Evolutionary conservation across 2,888 invertebrate genomes (phyloP).

Genomic region (Lithophane socia): DNA sequence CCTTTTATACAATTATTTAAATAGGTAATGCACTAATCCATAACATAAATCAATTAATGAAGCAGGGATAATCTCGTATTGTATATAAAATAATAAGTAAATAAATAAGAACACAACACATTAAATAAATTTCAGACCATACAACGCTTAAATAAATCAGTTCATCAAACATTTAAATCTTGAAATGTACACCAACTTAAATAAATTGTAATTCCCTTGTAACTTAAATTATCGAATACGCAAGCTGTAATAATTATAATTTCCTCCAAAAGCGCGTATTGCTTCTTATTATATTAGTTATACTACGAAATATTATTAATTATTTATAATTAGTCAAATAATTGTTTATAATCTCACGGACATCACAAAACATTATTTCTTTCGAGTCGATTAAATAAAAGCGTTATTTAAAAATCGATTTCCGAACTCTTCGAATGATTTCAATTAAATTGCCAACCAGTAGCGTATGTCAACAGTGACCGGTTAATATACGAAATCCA

Average conservation of each 20-base stretch:
- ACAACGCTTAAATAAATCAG: not conserved
- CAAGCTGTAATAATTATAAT: conserved; percentile 57
- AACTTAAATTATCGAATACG: conserved; percentile 59
- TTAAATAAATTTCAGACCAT: not conserved
- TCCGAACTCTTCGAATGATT: conserved; percentile 10
- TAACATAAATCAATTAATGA: conserved; percentile 18
- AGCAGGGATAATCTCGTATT: conserved; percentile 38
- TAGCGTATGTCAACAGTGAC: not conserved
- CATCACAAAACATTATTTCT: conserved; percentile 46
- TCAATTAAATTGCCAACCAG: conserved; percentile 9
- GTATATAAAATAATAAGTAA: conserved; percentile 5
- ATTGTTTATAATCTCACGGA: conserved; percentile 72
- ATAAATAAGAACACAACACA: conserved; percentile 10
- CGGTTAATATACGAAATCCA: conserved; percentile 13
- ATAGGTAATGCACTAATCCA: conserved; percentile 6
- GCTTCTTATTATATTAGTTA: conserved; percentile 66
- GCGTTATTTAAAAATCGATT: conserved; percentile 2
- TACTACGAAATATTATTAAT: conserved; percentile 66
- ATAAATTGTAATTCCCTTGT: conserved; percentile 57
- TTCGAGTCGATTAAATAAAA: conserved; percentile 26
- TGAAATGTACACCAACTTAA: conserved; percentile 64
- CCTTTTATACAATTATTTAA: not conserved
- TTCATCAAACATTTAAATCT: conserved; percentile 40
- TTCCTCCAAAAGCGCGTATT: conserved; percentile 62
- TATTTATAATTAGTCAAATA: conserved; percentile 74